Base-by-base conservation (phyloP, 2,797 vertebrate species). In the Novumbra hubbsi region DNA sequence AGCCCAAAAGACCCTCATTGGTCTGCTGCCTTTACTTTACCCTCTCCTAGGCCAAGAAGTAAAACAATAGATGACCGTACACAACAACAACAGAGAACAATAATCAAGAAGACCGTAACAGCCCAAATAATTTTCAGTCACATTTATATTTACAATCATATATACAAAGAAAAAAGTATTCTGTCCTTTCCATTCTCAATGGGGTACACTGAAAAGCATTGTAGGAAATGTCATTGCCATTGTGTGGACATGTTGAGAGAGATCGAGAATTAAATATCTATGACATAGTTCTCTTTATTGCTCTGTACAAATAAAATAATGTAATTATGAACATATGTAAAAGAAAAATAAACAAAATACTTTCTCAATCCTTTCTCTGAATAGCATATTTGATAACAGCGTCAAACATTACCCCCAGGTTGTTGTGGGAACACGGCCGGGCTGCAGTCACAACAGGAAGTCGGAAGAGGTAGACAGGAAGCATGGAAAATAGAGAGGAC, bases 221-320 rank as follows among this genome's bases (percentile, higher is more conserved):
- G 55, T 60, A 60, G 24, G 21, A 60, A 60, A 60, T 60, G 41
- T 45, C 9, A 45, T 45, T 14, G 41, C 41, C 12, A 21, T 4
- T 4, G 21, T 24, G 21, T 24, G 21, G 28, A 65, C 28, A 64
- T 28, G 17, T 30, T 64, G n/a, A n/a, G n/a, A n/a, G n/a, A n/a
- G n/a, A n/a, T 65, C 9, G 63, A 65, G 15, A 34, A 65, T 65
- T 65, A 15, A 65, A 65, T 34, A 67, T 70, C 32, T 15, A 60
- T 11, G n/a, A 41, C 32, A 41, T 57, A 19, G n/a, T 57, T 71
- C 24, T 60, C 52, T 71, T 60, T 71, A 71, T 71, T 71, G 52
- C 30, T 57, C 19, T 62, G 70, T 62, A 71, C 55, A 71, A 62
- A 71, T 71, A 71, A 60, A 57, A 41, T 21, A 17, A 57, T n/a